These are phyloP conservation scores for Cerastoderma edule DNA, from an alignment of 2,888 invertebrate species.

Conservation along the genomic window DNA sequence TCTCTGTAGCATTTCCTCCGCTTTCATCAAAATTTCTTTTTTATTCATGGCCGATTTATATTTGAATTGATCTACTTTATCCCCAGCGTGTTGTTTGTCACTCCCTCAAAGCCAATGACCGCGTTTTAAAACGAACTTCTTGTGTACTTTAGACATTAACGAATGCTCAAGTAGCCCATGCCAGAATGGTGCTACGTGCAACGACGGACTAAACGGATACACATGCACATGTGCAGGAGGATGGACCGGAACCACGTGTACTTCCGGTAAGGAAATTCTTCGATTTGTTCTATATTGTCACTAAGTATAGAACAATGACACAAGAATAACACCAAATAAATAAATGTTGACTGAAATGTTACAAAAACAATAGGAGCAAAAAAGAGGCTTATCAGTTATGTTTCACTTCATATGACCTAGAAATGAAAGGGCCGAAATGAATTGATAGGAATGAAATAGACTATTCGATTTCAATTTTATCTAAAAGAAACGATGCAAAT, in stretches of 20 bases:
- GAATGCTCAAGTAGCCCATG: conserved; percentile 23
- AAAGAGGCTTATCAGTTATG: too few species aligned
- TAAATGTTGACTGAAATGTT: not conserved
- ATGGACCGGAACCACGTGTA: conserved; percentile 15
- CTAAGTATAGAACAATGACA: too few species aligned
- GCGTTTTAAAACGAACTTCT: not conserved
- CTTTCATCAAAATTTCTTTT: too few species aligned
- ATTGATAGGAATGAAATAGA: too few species aligned
- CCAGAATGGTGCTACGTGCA: conserved; percentile 11
- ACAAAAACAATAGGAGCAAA: not conserved
- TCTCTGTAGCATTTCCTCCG: too few species aligned
- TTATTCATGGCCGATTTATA: not conserved
- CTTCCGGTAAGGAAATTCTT: not conserved
- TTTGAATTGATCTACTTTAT: not conserved
- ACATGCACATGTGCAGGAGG: conserved; percentile 6
- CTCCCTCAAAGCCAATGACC: not conserved
- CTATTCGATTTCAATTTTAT: too few species aligned
- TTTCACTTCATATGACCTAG: not conserved
- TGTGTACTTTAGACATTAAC: conserved; percentile 4
- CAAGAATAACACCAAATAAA: not conserved
- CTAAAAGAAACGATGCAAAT: too few species aligned
- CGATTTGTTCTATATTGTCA: not conserved
- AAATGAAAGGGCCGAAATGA: not conserved
- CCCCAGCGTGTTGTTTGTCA: not conserved
- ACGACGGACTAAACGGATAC: not conserved